Percentiles rank a stretch among this genome's conserved stretches.
phyloP scores from a whole-genome alignment of 2,888 invertebrate species.

The Caenorhabditis wallacei region DNA sequence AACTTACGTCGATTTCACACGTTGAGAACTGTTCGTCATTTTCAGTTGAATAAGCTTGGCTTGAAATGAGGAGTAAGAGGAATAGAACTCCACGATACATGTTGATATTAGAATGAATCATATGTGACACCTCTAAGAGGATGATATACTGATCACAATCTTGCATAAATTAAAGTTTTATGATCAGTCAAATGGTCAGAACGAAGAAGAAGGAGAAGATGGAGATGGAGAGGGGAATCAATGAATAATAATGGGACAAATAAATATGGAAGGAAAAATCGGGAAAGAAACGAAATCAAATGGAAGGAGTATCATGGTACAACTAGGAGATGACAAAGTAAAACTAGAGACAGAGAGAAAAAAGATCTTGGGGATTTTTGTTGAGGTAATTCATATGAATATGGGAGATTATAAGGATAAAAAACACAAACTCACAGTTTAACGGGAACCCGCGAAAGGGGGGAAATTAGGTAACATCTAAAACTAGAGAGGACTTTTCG shows the following conservation, averaged over 20 bases:
- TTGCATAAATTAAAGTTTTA: conserved; percentile 49
- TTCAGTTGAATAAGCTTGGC: neutral
- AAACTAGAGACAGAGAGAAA: neutral
- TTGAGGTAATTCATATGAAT: conserved; percentile 14
- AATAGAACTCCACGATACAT: neutral
- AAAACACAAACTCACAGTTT: conserved; percentile 33
- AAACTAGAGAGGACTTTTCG: too few species aligned
- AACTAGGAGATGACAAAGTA: neutral
- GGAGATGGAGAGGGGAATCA: neutral
- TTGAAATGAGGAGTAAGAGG: neutral
- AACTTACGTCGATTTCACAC: conserved; percentile 55
- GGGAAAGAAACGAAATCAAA: neutral
- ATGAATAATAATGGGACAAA: neutral
- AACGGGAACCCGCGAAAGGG: conserved; percentile 1
- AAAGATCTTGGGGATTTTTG: neutral
- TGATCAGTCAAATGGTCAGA: conserved; percentile 11
- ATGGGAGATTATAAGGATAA: neutral
- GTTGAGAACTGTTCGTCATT: conserved; percentile 8
- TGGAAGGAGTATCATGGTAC: neutral
- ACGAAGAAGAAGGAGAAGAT: neutral
- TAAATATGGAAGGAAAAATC: neutral
- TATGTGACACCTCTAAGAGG: neutral
- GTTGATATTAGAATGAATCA: neutral
- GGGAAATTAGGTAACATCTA: neutral
- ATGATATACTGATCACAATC: conserved; percentile 3